These are phyloP conservation scores for Matsumyia berberina DNA, from an alignment of 2,888 invertebrate species.

Conservation along the genomic window DNA sequence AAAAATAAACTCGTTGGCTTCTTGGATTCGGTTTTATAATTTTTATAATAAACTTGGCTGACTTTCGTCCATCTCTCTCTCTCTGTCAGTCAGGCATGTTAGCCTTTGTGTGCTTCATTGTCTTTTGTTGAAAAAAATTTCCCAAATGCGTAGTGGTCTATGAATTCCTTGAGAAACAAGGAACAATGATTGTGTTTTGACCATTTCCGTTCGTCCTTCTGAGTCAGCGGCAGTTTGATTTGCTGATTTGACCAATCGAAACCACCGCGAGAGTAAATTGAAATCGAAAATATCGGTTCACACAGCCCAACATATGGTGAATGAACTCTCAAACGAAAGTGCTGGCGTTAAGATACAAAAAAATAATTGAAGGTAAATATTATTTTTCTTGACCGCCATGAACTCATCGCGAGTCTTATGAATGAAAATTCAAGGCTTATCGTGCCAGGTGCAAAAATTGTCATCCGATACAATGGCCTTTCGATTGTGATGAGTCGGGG, in stretches of 20 bases:
- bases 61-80: background rate
- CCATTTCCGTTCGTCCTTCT: too few species aligned
- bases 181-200: background rate
- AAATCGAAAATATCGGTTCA: background rate
- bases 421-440: conserved; percentile 58
- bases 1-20: conserved; percentile 4
- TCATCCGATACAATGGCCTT: conserved; percentile 41
- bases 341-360: conserved; percentile 24
- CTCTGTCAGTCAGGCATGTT: too few species aligned
- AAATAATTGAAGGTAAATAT: conserved; percentile 34
- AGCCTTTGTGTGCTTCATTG: conserved; percentile 1
- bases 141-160: background rate
- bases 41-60: conserved; percentile 13
- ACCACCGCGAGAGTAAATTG: conserved; percentile 15
- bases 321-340: conserved; percentile 21
- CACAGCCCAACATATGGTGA: conserved; percentile 12
- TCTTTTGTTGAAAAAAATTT: background rate
- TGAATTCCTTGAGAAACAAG: background rate
- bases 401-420: conserved; percentile 33
- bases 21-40: background rate
- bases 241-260: background rate
- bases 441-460: conserved; percentile 58
- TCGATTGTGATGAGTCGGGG: background rate
- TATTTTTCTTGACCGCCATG: conserved; percentile 14
- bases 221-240: too few species aligned